Base-by-base conservation (phyloP, 2,888 invertebrate species). In the Rugalucina vietnamica region DNA sequence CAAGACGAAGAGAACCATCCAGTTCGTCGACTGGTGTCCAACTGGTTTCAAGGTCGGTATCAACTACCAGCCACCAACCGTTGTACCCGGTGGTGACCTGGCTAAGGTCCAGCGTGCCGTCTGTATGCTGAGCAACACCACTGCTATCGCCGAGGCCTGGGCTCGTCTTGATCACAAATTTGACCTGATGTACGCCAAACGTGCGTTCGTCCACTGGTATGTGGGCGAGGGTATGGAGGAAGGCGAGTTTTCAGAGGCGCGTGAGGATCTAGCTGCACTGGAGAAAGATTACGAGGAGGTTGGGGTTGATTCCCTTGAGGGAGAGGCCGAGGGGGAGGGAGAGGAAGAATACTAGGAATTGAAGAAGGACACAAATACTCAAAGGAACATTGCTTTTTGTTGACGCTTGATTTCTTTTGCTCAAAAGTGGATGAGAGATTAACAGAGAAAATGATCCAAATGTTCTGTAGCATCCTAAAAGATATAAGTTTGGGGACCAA, bases 101-200 rank as follows among this genome's bases (percentile, higher is more conserved):
- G 97, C 97, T 71, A 96, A 96, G 82, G 96, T 97, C 36, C 90
- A 98, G 84, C 96, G 97, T 88, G 97, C 98, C 37, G 97, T 97
- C 1, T 97, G 97, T 81, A 98, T 98, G 97, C 95, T 98, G 75
- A 97, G 97, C 93, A 98, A 98, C 95, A 98, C 98, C 8, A 98
- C 98, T n/a, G 98, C 98, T 89, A 98, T 98, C 92, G 97, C 97
- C 14, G 97, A 97, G 92, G 98, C 98, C 73, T 98, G 98, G 97
- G 97, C 96, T 82, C 96, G 97, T 76, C 95, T 98, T 24, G 96
- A 96, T 96, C 96, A 96, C 91, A 98, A 98, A 94, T 98, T 97
- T 94, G 97, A 97, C 84, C 94, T 97, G 72, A 97, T 98, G 96
- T 98, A 97, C 92, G 96, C 96, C 82, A 97, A 98, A 94, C 96